Evolutionary conservation across 2,113 vertebrate species (phyloP), one percentile per base, ranked within the genome.

Genomic region (Hassar affinis): DNA sequence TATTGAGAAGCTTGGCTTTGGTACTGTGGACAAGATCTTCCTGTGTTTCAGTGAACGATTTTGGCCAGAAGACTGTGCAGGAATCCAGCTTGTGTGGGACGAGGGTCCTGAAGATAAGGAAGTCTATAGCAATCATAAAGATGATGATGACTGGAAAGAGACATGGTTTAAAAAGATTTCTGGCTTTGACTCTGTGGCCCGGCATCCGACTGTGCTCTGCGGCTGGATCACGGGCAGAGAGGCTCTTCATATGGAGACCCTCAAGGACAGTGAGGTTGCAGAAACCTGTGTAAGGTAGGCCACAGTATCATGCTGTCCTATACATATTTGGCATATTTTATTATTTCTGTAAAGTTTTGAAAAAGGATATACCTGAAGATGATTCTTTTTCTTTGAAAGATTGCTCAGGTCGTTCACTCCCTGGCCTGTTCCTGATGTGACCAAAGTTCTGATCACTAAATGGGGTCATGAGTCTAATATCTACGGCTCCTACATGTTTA

Each of bases 161-260:
- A 86, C 79, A 1, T 92, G 91, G 91, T 92, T 87, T 78, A 91
- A 91, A 78, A 92, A 91, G 84, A 91, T 92, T 61, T 87, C 81
- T 1, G 91, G 91, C 18, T 92, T 92, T 86, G 90, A 92, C n/a
- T 54, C 84, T 18, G 91, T 92, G 35, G 87, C 90, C 10, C 87
- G 88, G 33, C 90, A 92, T 56, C 87, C 88, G 15, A 91, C 85
- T 56, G 89, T 89, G 6, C 84, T 92, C 1, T 91, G 88, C 33
- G 91, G 90, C 69, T 92, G 91, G 90, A 91, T 92, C 81, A 91
- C 89, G 1, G 90, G 91, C 51, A 85, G 74, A 69, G 91, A 91
- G 68, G 91, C 91, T 6, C 85, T 89, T 56, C 76, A 91, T 76
- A 92, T 92, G 91, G 91, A 92, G 84, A 89, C 66, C 0, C 84